Evolutionary conservation across 2,888 invertebrate species (phyloP), one percentile per base, ranked within the genome.

Genomic region (Auanema freiburgensis): DNA sequence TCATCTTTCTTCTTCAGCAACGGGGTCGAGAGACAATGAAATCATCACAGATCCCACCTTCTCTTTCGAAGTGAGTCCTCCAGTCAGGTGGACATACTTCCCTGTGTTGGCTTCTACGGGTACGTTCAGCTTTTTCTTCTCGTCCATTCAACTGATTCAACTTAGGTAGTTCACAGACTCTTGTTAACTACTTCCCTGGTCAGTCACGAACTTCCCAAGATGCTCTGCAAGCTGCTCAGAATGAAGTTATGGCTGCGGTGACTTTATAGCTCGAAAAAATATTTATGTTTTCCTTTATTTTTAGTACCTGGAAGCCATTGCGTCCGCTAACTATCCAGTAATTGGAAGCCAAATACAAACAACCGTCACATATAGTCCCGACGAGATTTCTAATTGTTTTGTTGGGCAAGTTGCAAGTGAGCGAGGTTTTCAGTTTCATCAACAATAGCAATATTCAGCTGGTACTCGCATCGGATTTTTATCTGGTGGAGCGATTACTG

Each of bases 11-110:
- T n/a, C n/a, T 33, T 33, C 33, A 33, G 33, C 33, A 33, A 33
- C 33, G 3, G 33, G 33, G 8, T 41, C 56, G 4, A 49, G 59
- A 8, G 65, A 65, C 16, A 41, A 44, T 23, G 62, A 61, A 25
- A 57, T 62, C 24, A 57, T 65, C 52, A 62, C 57, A 5, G 65
- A 65, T 24, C 65, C 65, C 6, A 57, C 62, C 5, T 62, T 65
- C 52, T 53, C n/a, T 11, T 65, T 65, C 54, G 16, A 42, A 12
- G 54, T 62, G 16, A 53, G 44, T 12, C 61, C 62, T 11, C 57
- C 65, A 12, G 58, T 57, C 10, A 52, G 59, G 18, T 65, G 65
- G 65, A 65, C 65, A 14, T 65, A 61, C 21, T 62, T 16, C 18
- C 65, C 62, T 14, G 53, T 46, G 12, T 24, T 63, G n/a, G 18